Conservation (phyloP, 2,797 vertebrate genomes). For the Microtus californicus region DNA sequence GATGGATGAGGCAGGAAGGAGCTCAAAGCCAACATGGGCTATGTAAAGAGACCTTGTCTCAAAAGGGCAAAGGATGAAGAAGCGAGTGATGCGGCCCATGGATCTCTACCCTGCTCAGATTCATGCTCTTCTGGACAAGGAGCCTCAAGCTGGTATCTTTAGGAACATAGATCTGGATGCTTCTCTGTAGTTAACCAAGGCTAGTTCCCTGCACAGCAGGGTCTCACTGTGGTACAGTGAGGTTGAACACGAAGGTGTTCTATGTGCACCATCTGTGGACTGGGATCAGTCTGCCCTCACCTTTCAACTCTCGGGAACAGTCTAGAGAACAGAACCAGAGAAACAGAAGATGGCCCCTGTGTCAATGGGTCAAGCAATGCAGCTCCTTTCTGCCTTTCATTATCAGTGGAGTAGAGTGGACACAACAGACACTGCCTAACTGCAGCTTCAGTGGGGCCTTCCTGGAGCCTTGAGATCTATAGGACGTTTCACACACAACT, state of each 20-base stretch:
- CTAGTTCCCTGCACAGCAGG: neutral
- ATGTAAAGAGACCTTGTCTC: neutral
- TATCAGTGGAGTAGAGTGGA: neutral
- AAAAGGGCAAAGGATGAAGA: no score
- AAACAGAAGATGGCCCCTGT: constrained; percentile 16
- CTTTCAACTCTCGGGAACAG: neutral
- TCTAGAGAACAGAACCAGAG: neutral
- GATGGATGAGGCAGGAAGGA: no score
- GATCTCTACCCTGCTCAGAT: neutral
- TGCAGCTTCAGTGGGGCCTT: neutral
- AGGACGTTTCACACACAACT: constrained; percentile 60
- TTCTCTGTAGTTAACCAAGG: neutral
- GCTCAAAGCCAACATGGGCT: neutral
- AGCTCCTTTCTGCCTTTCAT: neutral
- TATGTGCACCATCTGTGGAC: neutral
- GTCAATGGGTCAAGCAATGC: constrained; percentile 27
- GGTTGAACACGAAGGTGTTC: neutral
- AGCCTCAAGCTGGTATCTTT: neutral
- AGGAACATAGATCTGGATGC: neutral
- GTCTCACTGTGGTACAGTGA: neutral
- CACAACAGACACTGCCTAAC: constrained; percentile 25
- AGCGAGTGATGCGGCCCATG: neutral
- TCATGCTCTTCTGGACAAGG: neutral
- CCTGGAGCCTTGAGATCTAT: constrained; percentile 58
- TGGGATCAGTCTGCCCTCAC: neutral